Conservation (phyloP, 1,140 invertebrate genomes). For the Drosophila simulans region DNA sequence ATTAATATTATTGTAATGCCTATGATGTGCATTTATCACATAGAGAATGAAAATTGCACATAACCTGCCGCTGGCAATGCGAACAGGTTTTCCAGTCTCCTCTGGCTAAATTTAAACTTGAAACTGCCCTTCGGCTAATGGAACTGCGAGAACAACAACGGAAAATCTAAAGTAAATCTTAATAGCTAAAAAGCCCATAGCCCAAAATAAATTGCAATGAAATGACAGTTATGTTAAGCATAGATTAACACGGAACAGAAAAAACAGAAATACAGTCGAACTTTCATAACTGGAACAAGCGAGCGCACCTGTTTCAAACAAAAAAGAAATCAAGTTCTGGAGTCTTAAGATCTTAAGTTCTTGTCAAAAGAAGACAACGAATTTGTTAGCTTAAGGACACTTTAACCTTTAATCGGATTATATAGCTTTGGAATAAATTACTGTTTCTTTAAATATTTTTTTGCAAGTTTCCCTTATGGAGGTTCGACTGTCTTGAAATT, state of each 20-base stretch:
- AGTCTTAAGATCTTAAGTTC: background rate
- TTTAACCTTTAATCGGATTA: background rate
- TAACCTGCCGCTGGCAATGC: constrained; percentile 28
- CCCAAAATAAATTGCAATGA: constrained; percentile 6
- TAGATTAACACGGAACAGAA: constrained; percentile 9
- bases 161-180: constrained; percentile 1
- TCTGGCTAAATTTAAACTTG: constrained; percentile 11
- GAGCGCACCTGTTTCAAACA: background rate
- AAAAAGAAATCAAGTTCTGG: background rate
- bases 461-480: background rate
- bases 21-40: constrained; percentile 39
- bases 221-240: constrained; percentile 11
- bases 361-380: too few species aligned
- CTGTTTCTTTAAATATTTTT: background rate
- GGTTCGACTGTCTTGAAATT: constrained; percentile 8
- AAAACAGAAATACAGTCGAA: constrained; percentile 17
- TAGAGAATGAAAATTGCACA: constrained; percentile 39
- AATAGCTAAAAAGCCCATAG: constrained; percentile 3
- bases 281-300: constrained; percentile 25
- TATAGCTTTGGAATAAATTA: background rate
- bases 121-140: constrained; percentile 40
- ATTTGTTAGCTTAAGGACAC: background rate
- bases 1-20: constrained; percentile 42
- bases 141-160: constrained; percentile 7
- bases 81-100: constrained; percentile 39